Evolutionary conservation across 2,113 vertebrate species (phyloP), one percentile per base, ranked within the genome.

Genomic region (Malurus elegans): DNA sequence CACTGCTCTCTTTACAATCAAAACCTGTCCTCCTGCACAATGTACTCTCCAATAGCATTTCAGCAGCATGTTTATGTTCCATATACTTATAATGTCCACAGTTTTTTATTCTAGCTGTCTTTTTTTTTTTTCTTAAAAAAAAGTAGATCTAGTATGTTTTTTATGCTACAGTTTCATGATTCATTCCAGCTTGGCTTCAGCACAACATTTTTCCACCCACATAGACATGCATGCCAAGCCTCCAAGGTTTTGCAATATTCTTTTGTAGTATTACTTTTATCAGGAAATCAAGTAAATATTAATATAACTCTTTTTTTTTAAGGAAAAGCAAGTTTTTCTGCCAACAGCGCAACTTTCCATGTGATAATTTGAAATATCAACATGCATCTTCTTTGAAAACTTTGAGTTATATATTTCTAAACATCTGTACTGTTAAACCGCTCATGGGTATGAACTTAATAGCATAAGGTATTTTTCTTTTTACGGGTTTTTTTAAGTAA

Each of bases 261-360:
- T 98, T 98, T 98, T 98, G 97, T 98, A 98, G 97, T 97, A 97
- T 97, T 96, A 95, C 93, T 97, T 98, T 97, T 98, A 98, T 98
- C 98, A 95, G 51, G 72, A 80, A 97, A 98, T 97, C 97, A 97
- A 97, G 96, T 96, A 98, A 98, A 98, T 98, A 97, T 97, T 98
- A 97, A 97, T 98, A 93, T 96, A 94, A 83, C 72, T 92, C 7
- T 94, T 97, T 97, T 95, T 97, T 95, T 95, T 88, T 82, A 96
- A 95, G 92, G 67, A 97, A 94, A 97, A 96, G 73, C 86, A 92
- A 69, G 53, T 66, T 92, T 93, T 75, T 16, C 67, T 97, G 97
- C 96, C 97, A 98, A 95, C 83, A 72, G 74, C 93, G 93, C 91
- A 95, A 88, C 47, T 79, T 95, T 84, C 85, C 42, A 40, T 90